Conservation (phyloP, 2,797 vertebrate species). For the Sciaenops ocellatus region DNA sequence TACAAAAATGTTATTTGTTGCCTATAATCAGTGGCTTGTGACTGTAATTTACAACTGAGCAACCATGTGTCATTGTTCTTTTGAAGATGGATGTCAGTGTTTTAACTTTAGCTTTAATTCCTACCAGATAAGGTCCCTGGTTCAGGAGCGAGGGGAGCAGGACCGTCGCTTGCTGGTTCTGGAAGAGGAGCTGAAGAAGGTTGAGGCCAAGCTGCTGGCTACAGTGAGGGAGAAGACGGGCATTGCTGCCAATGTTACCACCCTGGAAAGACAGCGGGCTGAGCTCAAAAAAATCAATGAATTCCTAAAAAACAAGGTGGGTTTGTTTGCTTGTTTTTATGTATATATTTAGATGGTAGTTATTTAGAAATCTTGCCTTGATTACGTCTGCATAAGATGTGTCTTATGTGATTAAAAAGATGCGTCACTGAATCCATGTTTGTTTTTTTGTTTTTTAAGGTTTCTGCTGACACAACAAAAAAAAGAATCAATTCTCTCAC, state of each 20-base stretch:
- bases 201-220: slow-evolving; percentile 89
- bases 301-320: slow-evolving; percentile 94
- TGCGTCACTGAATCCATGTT: background rate
- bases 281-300: slow-evolving; percentile 93
- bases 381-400: background rate
- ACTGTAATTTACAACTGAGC: background rate
- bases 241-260: slow-evolving; percentile 87
- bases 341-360: background rate
- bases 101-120: background rate
- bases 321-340: background rate
- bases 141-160: slow-evolving; percentile 91
- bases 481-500: slow-evolving; percentile 92
- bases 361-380: background rate
- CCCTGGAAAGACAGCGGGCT: slow-evolving; percentile 90
- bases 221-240: slow-evolving; percentile 92
- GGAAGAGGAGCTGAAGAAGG: slow-evolving; percentile 90
- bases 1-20: background rate
- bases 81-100: background rate
- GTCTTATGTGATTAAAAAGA: background rate
- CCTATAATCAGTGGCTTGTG: background rate
- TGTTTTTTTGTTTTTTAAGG: slow-evolving; percentile 73
- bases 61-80: background rate
- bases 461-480: slow-evolving; percentile 91
- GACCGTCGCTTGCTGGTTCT: slow-evolving; percentile 87
- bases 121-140: slow-evolving; percentile 89